Conservation (phyloP, 2,797 vertebrate species). For the Danio kyathit region DNA sequence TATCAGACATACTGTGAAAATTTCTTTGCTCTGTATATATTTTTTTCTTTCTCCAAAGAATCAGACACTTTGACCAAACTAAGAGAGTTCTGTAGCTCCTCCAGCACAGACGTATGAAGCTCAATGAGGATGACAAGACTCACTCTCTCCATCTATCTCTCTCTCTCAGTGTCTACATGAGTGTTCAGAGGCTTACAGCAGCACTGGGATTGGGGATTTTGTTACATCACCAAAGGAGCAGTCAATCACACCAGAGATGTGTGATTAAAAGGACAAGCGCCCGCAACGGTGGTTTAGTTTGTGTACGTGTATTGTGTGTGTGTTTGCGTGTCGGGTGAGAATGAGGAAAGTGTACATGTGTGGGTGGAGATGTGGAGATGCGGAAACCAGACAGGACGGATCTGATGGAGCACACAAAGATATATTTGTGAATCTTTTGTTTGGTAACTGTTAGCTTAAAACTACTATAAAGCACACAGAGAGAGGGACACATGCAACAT, state of each 20-base stretch:
- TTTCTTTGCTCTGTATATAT: too few species aligned
- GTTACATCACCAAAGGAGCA: slow-evolving; percentile 55
- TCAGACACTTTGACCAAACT: slow-evolving; percentile 9
- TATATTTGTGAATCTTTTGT: not conserved
- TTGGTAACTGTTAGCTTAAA: not conserved
- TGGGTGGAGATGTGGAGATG: slow-evolving; percentile 31
- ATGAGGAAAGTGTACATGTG: slow-evolving; percentile 33
- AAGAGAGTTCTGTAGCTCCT: not conserved
- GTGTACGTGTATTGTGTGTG: slow-evolving; percentile 2
- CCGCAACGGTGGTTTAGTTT: slow-evolving; percentile 32
- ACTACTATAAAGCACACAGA: not conserved
- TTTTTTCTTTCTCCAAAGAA: not conserved
- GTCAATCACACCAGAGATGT: slow-evolving; percentile 44
- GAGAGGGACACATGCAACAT: not conserved
- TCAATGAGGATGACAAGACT: slow-evolving; percentile 27
- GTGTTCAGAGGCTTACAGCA: slow-evolving; percentile 15
- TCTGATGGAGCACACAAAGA: slow-evolving; percentile 20
- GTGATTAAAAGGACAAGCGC: slow-evolving; percentile 52
- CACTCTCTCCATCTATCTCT: slow-evolving; percentile 4
- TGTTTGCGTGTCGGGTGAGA: slow-evolving; percentile 19
- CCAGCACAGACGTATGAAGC: slow-evolving; percentile 19
- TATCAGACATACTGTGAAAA: too few species aligned
- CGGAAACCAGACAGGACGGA: slow-evolving; percentile 14
- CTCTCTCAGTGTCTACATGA: slow-evolving; percentile 8
- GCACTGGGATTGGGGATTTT: slow-evolving; percentile 32